Base-by-base conservation (phyloP, 2,113 vertebrate genomes). In the Baryphthengus martii region DNA sequence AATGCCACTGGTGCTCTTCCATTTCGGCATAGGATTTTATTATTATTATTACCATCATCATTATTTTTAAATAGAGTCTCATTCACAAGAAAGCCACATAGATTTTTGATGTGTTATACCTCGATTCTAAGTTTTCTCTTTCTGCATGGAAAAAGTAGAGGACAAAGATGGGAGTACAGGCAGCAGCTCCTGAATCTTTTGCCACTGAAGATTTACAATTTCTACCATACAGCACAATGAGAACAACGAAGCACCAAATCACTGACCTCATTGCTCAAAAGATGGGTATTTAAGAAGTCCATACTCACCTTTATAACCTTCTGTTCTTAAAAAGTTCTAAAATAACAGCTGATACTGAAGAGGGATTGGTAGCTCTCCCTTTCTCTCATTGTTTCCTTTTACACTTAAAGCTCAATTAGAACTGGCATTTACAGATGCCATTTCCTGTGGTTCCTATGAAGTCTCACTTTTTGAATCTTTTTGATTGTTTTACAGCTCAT, bases 91-190 rank as follows among this genome's bases (percentile, higher is more conserved):
- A 93, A 94, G 58, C 15, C 67, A 90, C 16, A 76, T 25, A 67
- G 62, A 71, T 75, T 95, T 95, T 78, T 88, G 2, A 35, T 40
- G 29, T 44, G 4, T 86, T 67, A 61, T 16, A 70, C 23, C 31
- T 75, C 71, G 67, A 86, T 83, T 95, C 62, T 79, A 89, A 59
- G 53, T 83, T 88, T 93, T 83, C 58, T 93, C 77, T 79, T 96
- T 83, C 65, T 77, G 26, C 19, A 80, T 14, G 25, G 28, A 88
- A 72, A 76, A 74, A 59, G 24, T 37, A 67, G 56, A 79, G 11
- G 17, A 87, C 21, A 77, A 65, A 83, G 53, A 80, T 4, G 8
- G 26, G 18, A 78, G 26, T 47, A 65, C 8, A 88, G 28, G 23
- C 52, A 94, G 45, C 42, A 88, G 19, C 10, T 87, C 56, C 68